A percentile compares a stretch with the other conserved stretches of the same genome.
These are phyloP conservation scores for Dicaeum eximium DNA, from an alignment of 2,113 vertebrate species.

Conservation along the genomic window DNA sequence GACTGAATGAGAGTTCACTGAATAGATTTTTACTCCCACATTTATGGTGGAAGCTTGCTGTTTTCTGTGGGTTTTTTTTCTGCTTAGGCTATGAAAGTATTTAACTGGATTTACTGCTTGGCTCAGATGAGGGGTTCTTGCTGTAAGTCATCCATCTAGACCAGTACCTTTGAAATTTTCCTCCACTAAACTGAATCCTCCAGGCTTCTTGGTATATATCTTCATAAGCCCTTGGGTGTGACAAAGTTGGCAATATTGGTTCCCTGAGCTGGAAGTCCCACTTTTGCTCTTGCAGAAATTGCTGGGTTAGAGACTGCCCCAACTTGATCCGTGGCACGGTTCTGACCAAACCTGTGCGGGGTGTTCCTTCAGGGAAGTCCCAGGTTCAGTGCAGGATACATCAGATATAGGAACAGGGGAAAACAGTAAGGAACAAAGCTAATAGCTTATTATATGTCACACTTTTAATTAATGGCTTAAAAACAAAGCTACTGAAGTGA, in stretches of 20 bases:
- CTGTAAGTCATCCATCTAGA: background rate
- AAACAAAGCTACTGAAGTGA: background rate
- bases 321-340: background rate
- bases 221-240: background rate
- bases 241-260: accelerated
- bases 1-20: background rate
- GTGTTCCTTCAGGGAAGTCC: background rate
- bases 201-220: background rate
- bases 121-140: background rate
- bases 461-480: conserved; percentile 3
- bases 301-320: background rate
- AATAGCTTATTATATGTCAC: background rate
- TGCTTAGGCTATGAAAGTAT: background rate
- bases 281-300: background rate
- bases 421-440: background rate
- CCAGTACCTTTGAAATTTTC: background rate
- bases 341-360: background rate
- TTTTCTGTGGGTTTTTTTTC: background rate
- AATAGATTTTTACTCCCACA: background rate
- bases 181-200: background rate
- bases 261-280: background rate
- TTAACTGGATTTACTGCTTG: background rate
- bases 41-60: background rate
- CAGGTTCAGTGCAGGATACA: background rate
- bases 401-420: background rate